Evolutionary conservation across 2,888 invertebrate genomes (phyloP).

Genomic region (Sinopyrophorus schimmeli): DNA sequence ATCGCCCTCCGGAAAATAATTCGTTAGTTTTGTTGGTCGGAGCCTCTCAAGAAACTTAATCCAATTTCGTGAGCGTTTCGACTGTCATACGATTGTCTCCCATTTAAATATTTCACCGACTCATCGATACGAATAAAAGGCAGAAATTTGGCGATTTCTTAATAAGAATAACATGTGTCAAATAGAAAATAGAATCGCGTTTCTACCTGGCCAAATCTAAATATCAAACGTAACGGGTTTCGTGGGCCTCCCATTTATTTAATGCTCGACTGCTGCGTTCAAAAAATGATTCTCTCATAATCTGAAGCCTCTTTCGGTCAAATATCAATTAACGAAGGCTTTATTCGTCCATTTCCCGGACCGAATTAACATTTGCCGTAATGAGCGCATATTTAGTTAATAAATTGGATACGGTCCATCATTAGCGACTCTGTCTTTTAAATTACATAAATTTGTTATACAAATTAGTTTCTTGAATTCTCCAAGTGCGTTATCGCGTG

Average conservation of each 20-base stretch:
- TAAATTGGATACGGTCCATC: neutral
- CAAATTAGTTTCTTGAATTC: neutral
- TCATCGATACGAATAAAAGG: conserved; percentile 12
- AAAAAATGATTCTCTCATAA: conserved; percentile 34
- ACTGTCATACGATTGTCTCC: conserved; percentile 17
- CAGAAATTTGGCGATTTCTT: conserved; percentile 9
- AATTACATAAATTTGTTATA: conserved; percentile 12
- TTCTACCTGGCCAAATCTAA: conserved; percentile 44
- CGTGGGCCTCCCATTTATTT: conserved; percentile 27
- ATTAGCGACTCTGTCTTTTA: neutral
- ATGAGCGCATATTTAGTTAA: conserved; percentile 1
- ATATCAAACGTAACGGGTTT: conserved; percentile 45
- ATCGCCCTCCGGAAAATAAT: conserved; percentile 28
- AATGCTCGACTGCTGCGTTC: conserved; percentile 25
- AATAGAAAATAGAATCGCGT: conserved; percentile 36
- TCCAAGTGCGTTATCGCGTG: conserved; percentile 10
- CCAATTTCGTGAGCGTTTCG: conserved; percentile 26
- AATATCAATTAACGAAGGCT: conserved; percentile 32
- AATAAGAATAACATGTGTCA: conserved; percentile 40
- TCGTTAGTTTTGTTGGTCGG: conserved; percentile 21
- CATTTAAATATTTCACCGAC: conserved; percentile 13
- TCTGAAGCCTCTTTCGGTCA: conserved; percentile 24
- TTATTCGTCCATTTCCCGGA: conserved; percentile 6
- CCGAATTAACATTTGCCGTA: conserved; percentile 6
- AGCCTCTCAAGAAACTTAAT: conserved; percentile 22